Evolutionary conservation across 1,140 invertebrate species (phyloP).

Genomic region (Drosophila varians): DNA sequence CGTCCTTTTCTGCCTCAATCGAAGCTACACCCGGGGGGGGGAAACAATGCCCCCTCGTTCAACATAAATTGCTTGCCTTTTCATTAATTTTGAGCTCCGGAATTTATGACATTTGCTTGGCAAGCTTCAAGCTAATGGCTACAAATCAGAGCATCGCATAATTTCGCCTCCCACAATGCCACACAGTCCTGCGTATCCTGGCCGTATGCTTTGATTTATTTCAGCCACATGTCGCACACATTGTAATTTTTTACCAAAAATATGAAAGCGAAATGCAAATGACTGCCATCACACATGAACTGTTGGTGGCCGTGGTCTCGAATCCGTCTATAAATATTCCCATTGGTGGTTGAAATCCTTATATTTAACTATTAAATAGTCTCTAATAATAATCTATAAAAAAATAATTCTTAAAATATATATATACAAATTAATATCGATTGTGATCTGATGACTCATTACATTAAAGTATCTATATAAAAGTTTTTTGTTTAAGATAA

Average conservation of each 20-base stretch:
- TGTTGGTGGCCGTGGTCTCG: conserved; percentile 11
- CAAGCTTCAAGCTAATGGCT: conserved; percentile 50
- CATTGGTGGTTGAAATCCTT: too few species aligned
- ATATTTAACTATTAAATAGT: too few species aligned
- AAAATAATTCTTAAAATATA: too few species aligned
- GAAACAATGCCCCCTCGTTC: background rate
- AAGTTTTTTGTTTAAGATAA: too few species aligned
- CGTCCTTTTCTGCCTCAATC: background rate
- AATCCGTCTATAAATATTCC: too few species aligned
- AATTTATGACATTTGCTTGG: conserved; percentile 51
- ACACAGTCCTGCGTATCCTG: background rate
- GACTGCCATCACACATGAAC: conserved; percentile 44
- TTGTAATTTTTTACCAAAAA: conserved; percentile 62
- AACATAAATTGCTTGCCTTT: conserved; percentile 55
- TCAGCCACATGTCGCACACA: conserved; percentile 72
- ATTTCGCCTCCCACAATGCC: conserved; percentile 27
- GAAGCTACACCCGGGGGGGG: background rate
- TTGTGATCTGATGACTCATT: too few species aligned
- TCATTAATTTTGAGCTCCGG: conserved; percentile 59
- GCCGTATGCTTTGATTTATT: conserved; percentile 60
- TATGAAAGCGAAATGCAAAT: conserved; percentile 69
- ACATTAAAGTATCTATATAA: too few species aligned
- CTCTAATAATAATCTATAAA: too few species aligned
- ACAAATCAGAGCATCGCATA: conserved; percentile 65
- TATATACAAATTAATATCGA: too few species aligned